Evolutionary conservation across 2,888 invertebrate genomes (phyloP), one percentile per base, ranked within the genome.

Genomic region (Cinara cedri): DNA sequence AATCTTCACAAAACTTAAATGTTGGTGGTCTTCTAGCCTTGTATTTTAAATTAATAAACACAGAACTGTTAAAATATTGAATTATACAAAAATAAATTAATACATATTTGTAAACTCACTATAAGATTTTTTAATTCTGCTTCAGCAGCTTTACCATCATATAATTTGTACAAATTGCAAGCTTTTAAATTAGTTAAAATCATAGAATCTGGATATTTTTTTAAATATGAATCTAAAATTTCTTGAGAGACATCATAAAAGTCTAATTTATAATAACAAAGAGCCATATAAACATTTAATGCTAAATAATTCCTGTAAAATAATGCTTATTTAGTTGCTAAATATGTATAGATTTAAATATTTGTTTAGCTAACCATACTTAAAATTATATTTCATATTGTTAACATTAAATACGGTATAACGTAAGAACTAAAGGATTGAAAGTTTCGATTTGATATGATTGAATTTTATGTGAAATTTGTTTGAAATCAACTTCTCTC

Each of bases 211-310:
- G 95, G 92, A 86, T 92, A 93, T 85, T 94, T 93, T 81, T 94
- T 93, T 72, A 99, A 88, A 86, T 99, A 99, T 26, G 96, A 91
- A 26, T 94, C 93, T 16, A 98, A 88, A n/a, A 97, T 96, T 87
- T 98, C 98, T 87, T 98, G 97, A 0, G 98, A 97, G 66, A 97
- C 97, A 86, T 98, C 98, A 85, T 97, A 98, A 86, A 97, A 98
- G 87, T 98, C 98, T 84, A 98, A 87, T 86, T 99, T 98, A 87
- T 98, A 99, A 87, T 98, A 98, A 85, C 98, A 99, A 19, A 98
- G 87, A 0, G 98, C 98, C 81, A 98, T 93, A 86, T 99, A 98
- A 4, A 98, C 96, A 86, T 99, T 98, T 81, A 99, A 87, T 0
- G 98, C 98, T 85, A 97, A 88, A 86, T 91, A 95, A 75, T 94